Evolutionary conservation across 1,140 invertebrate species (phyloP).

Genomic region (Neomicropteryx cornuta): DNA sequence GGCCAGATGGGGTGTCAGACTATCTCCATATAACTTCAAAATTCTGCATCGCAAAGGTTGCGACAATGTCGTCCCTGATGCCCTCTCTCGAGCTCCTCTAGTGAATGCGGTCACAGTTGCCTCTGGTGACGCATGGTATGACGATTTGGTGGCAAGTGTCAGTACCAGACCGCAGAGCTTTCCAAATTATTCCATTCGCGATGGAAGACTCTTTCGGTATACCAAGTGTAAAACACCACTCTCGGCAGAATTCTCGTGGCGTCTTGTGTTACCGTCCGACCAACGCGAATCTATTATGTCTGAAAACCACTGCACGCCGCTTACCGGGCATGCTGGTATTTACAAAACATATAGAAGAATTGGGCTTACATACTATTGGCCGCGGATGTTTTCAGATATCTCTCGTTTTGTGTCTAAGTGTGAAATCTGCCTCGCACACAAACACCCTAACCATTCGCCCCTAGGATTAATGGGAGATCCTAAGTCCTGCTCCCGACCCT

Average conservation of each 20-base stretch:
- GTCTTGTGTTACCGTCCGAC: conserved; percentile 16
- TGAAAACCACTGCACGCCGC: no score
- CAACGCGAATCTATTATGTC: no score
- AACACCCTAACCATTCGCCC: conserved; percentile 17
- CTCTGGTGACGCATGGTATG: conserved; percentile 8
- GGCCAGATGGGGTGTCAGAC: conserved; percentile 10
- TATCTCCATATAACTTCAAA: conserved; percentile 9
- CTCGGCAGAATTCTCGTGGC: conserved; percentile 17
- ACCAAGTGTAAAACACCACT: conserved; percentile 7
- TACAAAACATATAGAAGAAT: no score
- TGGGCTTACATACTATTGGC: no score
- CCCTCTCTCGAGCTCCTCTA: conserved; percentile 16
- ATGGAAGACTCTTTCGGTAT: conserved; percentile 11
- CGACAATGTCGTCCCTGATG: conserved; percentile 22
- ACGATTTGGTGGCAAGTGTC: no score
- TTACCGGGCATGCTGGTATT: no score
- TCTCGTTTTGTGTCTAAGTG: no score
- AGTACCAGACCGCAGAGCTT: no score
- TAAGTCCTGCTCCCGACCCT: conserved; percentile 15
- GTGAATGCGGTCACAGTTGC: not conserved
- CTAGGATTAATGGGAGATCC: conserved; percentile 21
- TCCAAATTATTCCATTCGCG: conserved; percentile 6
- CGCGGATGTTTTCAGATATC: no score
- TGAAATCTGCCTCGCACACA: no score
- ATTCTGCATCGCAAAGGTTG: conserved; percentile 17